Base-by-base conservation (phyloP, 2,113 vertebrate genomes). In the Notarius quadriscutis region DNA sequence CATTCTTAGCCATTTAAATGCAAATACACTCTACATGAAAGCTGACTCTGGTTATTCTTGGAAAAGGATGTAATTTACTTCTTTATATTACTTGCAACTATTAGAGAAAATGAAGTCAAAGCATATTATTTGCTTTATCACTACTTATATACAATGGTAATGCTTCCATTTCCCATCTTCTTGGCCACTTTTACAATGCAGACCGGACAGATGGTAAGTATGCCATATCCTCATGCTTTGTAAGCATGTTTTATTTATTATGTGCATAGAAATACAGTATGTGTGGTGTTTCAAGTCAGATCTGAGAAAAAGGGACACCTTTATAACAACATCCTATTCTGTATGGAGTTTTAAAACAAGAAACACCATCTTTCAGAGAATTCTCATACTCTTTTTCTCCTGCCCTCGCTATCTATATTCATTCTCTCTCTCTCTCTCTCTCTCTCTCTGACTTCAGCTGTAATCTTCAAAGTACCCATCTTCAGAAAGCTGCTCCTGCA, bases 401-500 rank as follows among this genome's bases (percentile, higher is more conserved):
- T 58, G 18, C 55, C 60, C 41, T 87, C 50, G 41, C 69, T 75
- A 75, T 83, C 20, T 57, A 12, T 48, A 41, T 25, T 18, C 14
- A n/a, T 6, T 27, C 22, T 55, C 58, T 60, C 55, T 63, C 55
- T n/a, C 62, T 84, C 41, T 51, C 74, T 87, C n/a, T 62, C 85
- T 87, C 53, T 83, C 81, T 74, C 14, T 79, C 22, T 82, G 67
- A 87, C 85, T 87, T 55, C 10, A 51, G 41, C 79, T 62, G 34
- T 62, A 60, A 82, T 87, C 86, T 87, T 87, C 86, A 83, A 87
- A 83, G 80, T 50, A 2, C n/a, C 71, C 48, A 62, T 77, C 71
- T 83, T 83, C 81, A 77, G 71, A 87, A 77, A 81, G 63, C 63
- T 81, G 58, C 81, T 87, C 71, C 65, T 87, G 81, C 86, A 87